Evolutionary conservation across 2,888 invertebrate species (phyloP), one percentile per base, ranked within the genome.

Genomic region (Drosophila greeni): DNA sequence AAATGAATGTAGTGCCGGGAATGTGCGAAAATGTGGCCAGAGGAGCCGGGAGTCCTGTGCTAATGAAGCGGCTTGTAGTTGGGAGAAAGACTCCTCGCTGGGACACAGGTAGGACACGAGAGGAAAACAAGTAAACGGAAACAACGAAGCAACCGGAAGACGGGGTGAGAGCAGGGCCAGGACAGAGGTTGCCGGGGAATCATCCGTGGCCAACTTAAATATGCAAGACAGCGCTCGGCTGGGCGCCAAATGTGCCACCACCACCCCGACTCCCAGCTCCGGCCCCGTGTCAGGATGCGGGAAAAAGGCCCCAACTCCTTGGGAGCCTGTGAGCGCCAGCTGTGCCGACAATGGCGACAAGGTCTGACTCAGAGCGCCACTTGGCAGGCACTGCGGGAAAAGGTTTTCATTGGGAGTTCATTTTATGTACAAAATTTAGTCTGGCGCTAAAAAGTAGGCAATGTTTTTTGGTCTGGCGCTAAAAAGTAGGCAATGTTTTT

Each of bases 151-250:
- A 47, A 37, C 48, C 48, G 60, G 34, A 34, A 39, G 40, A 26
- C n/a, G 5, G 42, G n/a, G 20, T 1, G 11, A 16, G 43, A n/a
- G 11, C 29, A 20, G 42, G 16, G 26, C 3, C 26, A 26, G 26
- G 45, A 45, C 29, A 36, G 29, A 16, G 40, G 43, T 9, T 42
- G 23, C 24, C 24, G 9, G 4, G 42, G 33, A 23, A 42, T 31
- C 40, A 54, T 33, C 42, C 37, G 23, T 42, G 64, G 42, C 55
- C 61, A 68, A 79, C 79, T 80, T 80, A 80, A 81, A 79, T 80
- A 80, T 80, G 79, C 79, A 80, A 80, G 81, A 80, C 79, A 59
- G 56, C 75, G 70, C 76, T 24, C 80, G 70, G 57, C 53, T 74
- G 76, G 74, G 73, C 72, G 81, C 79, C 78, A 79, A 79, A 75